Conservation (phyloP, 2,888 invertebrate genomes). For the Lycocerus yunnanus region DNA sequence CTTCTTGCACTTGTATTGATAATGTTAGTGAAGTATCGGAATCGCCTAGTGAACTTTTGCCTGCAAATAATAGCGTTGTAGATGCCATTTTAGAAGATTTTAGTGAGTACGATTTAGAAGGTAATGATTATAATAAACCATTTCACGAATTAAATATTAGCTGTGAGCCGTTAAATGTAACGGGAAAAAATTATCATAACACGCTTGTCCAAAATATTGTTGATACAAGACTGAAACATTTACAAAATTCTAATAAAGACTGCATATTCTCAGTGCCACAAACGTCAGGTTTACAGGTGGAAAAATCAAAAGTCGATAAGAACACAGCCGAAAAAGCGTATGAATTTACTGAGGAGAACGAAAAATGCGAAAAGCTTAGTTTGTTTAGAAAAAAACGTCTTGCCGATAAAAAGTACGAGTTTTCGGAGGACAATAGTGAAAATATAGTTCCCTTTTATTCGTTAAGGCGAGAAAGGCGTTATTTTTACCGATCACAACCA, state of each 20-base stretch:
- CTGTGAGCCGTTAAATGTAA: conserved; percentile 56
- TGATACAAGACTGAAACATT: conserved; percentile 52
- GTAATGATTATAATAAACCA: conserved; percentile 54
- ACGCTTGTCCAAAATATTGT: conserved; percentile 53
- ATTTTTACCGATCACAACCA: conserved; percentile 46
- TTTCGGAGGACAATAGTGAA: conserved; percentile 76
- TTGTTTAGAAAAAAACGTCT: conserved; percentile 81
- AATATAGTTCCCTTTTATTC: conserved; percentile 70
- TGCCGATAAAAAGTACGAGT: conserved; percentile 91
- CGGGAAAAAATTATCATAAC: conserved; percentile 56
- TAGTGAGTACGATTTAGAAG: conserved; percentile 55
- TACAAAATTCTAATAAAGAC: conserved; percentile 49
- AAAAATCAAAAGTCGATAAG: conserved; percentile 54
- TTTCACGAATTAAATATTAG: conserved; percentile 57
- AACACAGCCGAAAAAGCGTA: conserved; percentile 75
- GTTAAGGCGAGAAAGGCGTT: conserved; percentile 56
- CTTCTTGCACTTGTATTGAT: conserved; percentile 43
- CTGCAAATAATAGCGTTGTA: conserved; percentile 48
- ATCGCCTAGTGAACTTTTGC: conserved; percentile 50
- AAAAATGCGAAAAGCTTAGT: conserved; percentile 85
- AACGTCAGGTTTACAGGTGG: conserved; percentile 42
- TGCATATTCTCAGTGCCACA: conserved; percentile 52
- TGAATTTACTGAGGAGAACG: conserved; percentile 83
- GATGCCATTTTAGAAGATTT: conserved; percentile 56
- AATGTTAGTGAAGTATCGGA: conserved; percentile 53